These are phyloP conservation scores for Perdita meconis DNA, from an alignment of 2,888 invertebrate species.

Conservation along the genomic window DNA sequence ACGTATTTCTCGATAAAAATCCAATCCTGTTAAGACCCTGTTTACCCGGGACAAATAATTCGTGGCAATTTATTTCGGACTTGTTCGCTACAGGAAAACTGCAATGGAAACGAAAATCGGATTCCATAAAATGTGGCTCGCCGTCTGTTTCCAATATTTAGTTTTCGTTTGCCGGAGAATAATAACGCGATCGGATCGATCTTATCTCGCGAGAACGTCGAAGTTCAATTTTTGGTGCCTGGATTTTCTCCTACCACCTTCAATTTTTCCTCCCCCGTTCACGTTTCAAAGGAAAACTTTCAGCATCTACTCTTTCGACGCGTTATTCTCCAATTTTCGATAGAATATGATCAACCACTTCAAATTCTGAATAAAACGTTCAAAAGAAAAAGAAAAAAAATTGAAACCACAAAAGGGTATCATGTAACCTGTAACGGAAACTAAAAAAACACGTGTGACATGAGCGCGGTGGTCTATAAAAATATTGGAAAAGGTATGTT, in stretches of 20 bases:
- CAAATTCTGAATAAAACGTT: too few relatives aligned
- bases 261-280: neutral
- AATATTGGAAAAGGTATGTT: too few relatives aligned
- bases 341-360: too few relatives aligned
- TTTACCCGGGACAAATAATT: neutral
- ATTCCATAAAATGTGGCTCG: conserved; percentile 13
- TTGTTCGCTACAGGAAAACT: neutral
- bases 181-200: conserved; percentile 18
- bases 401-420: too few relatives aligned
- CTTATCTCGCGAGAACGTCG: conserved; percentile 3
- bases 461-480: too few relatives aligned
- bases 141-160: conserved; percentile 11
- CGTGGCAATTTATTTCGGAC: neutral
- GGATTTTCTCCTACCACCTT: neutral
- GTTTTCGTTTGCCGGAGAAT: conserved; percentile 1
- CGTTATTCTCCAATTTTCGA: too few relatives aligned
- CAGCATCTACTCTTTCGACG: too few relatives aligned
- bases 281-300: too few relatives aligned
- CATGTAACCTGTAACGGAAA: too few relatives aligned
- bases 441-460: too few relatives aligned
- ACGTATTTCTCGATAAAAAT: neutral
- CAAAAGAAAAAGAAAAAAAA: too few relatives aligned
- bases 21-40: neutral
- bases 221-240: neutral
- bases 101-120: conserved; percentile 15